These are phyloP conservation scores for Gila orcuttii DNA, from an alignment of 2,113 vertebrate genomes.

Conservation along the genomic window DNA sequence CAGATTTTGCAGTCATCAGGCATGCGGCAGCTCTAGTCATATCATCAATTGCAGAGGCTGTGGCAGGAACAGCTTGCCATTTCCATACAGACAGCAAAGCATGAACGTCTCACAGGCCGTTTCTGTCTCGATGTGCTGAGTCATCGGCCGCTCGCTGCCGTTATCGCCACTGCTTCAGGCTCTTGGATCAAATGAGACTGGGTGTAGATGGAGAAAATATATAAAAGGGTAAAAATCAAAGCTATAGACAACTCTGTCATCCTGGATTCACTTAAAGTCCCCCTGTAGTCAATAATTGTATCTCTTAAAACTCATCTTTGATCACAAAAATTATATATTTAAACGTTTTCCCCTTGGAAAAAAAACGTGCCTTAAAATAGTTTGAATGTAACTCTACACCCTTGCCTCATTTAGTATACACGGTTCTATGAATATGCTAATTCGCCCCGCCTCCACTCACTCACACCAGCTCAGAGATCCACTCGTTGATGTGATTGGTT, in stretches of 20 bases:
- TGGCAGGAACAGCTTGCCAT: constrained; percentile 47
- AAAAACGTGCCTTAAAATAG: too few relatives aligned
- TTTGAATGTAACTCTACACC: too few relatives aligned
- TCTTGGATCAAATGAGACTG: constrained; percentile 17
- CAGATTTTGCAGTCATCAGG: constrained; percentile 42
- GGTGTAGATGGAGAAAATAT: constrained; percentile 14
- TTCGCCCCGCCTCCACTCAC: too few relatives aligned
- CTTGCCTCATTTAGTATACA: too few relatives aligned
- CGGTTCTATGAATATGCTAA: too few relatives aligned
- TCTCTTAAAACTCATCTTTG: too few relatives aligned
- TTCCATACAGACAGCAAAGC: constrained; percentile 45
- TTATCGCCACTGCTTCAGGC: constrained; percentile 9
- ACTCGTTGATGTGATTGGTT: too few relatives aligned
- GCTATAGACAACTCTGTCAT: not conserved
- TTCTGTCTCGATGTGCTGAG: constrained; percentile 39
- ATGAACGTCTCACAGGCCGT: constrained; percentile 32
- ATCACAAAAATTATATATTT: too few relatives aligned
- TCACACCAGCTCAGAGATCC: too few relatives aligned
- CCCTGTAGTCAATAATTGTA: too few relatives aligned
- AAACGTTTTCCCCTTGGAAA: too few relatives aligned
- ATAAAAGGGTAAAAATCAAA: constrained; percentile 26
- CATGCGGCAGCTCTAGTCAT: constrained; percentile 36
- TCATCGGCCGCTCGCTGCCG: constrained; percentile 30
- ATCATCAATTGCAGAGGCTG: constrained; percentile 46
- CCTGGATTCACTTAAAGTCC: not conserved